Conservation (phyloP, 2,113 vertebrate species). For the Festucalex cinctus region DNA sequence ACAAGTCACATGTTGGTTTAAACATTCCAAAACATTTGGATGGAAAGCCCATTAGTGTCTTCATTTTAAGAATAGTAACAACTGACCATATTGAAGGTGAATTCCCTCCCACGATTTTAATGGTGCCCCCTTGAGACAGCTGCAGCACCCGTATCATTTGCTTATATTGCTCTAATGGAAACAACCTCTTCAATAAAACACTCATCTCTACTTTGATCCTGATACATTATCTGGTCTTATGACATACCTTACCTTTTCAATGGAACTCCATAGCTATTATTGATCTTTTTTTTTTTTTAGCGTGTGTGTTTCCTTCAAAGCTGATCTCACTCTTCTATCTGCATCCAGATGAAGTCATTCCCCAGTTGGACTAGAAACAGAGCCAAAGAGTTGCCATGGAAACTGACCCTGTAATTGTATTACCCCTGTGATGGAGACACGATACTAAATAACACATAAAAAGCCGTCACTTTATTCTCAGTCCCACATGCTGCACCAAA, state of each 20-base stretch:
- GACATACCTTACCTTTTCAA: neutral
- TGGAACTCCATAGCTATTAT: neutral
- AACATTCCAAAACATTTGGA: too few relatives aligned
- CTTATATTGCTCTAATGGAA: neutral
- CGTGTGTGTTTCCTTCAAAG: constrained; percentile 36
- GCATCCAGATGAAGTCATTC: constrained; percentile 34
- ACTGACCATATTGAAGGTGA: too few relatives aligned
- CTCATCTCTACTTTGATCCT: neutral
- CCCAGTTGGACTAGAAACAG: constrained; percentile 29
- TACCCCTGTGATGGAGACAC: constrained; percentile 36
- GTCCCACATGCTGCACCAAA: neutral
- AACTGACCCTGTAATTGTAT: constrained; percentile 59
- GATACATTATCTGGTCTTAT: neutral
- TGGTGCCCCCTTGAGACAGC: neutral
- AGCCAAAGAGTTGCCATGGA: constrained; percentile 58
- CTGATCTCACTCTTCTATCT: constrained; percentile 23
- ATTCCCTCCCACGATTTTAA: neutral
- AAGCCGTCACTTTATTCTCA: neutral
- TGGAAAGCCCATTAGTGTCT: too few relatives aligned
- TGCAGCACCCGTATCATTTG: neutral
- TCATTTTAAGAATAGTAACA: too few relatives aligned
- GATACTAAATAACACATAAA: constrained; percentile 17
- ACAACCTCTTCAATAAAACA: neutral
- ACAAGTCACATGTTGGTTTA: too few relatives aligned
- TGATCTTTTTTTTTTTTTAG: neutral